Base-by-base conservation (phyloP, 2,888 invertebrate species). In the Polia nebulosa region DNA sequence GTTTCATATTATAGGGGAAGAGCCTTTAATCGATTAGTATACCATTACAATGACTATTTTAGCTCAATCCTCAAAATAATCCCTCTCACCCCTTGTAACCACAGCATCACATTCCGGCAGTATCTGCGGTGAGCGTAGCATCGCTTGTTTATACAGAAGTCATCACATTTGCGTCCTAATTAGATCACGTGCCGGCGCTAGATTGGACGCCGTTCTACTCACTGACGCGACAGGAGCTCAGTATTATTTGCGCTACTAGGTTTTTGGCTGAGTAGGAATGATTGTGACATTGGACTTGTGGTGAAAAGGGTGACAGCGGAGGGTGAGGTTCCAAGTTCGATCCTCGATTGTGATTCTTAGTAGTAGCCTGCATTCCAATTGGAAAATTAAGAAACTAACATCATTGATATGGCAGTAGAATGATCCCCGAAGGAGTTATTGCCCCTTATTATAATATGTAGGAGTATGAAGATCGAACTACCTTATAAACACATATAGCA, bases 131-230 rank as follows among this genome's bases (percentile, higher is more conserved):
- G 36, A 62, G 47, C 25, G 58, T 49, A 58, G 32, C 41, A 58
- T 45, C 56, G 52, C 11, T 52, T 74, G 68, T 77, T 77, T 79
- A 68, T 73, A 57, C 68, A 68, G 63, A 41, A 36, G 63, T 58
- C 75, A 47, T 58, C 36, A 68, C 61, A 59, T 79, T 79, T 69
- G 68, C 45, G 29, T 64, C 55, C 61, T 81, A 82, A 81, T 81
- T 80, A 81, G 80, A 76, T 81, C 82, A 81, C 81, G 81, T 81
- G 41, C 60, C 56, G 13, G 7, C 25, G 13, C 52, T 62, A 58
- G 60, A 79, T 74, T 57, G 79, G 63, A 65, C 67, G 39, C 58
- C 58, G 41, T 62, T 73, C 55, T 59, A 64, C 68, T 65, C 51
- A 58, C 39, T 52, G 62, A 51, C 72, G 70, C 58, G 70, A 73